Base-by-base conservation (phyloP, 2,888 invertebrate species). In the Callimorpha dominula region DNA sequence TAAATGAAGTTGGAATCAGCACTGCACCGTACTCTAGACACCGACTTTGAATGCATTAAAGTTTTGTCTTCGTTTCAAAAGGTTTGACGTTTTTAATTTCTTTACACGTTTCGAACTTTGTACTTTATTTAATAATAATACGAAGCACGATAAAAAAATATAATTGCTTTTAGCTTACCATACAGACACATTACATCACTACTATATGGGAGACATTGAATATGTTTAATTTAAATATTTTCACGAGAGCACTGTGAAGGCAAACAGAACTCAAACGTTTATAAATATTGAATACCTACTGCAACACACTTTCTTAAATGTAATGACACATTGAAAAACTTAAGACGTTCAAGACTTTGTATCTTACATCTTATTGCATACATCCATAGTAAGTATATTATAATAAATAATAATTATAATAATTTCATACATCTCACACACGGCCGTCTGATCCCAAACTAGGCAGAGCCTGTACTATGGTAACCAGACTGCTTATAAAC, bases 1-100 rank as follows among this genome's bases (percentile, higher is more conserved):
- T 89, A 91, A 31, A 90, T 89, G 87, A 90, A 90, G 89, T 90
- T 90, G 86, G 89, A 89, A 85, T 88, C 82, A 78, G 79, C 88
- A 82, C 80, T 84, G 83, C n/a, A 42, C 11, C 42, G 50, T 12
- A 20, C n/a, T 64, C 46, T 11, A 69, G 50, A 54, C 14, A 78
- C 68, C 71, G 52, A 81, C 81, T 82, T 81, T 78, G 72, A 68
- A 65, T 69, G 67, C 50, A 75, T 72, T 71, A 78, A 73, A 71
- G 42, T 71, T 68, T 73, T 65, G 17, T 64, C 14, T 72, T 46
- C 63, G 31, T 54, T 43, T 68, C 15, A 70, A 79, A 76, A 71
- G 70, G n/a, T 76, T 77, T 54, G 15, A 42, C 52, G 54, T 8
- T 54, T 79, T 74, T 71, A 64, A 75, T 72, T 69, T 70, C 67